Evolutionary conservation across 1,140 invertebrate genomes (phyloP), one percentile per base, ranked within the genome.

Genomic region (Zaprionus gabonicus): DNA sequence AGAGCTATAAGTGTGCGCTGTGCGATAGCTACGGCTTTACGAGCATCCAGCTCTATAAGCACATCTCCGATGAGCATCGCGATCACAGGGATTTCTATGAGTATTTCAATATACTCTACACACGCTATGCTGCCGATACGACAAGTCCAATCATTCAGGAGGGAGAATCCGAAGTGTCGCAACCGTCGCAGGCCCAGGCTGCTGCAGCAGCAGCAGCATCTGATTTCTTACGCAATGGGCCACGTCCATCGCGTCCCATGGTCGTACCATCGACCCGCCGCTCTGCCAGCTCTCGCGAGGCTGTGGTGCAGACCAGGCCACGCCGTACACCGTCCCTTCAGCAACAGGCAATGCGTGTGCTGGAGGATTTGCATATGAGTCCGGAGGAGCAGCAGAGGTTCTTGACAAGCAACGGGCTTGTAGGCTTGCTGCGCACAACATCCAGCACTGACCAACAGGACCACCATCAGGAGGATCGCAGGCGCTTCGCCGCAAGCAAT

Each of bases 1-100:
- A 83, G 72, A 83, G 81, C 64, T 83, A 77, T n/a, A 83, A 71
- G 49, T 83, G 81, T 25, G 81, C 72, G 3, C 20, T 83, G 1
- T 83, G 81, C 15, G 23, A 53, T 0, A 6, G 3, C 2, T 17
- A 3, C 3, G 81, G 81, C 1, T 57, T 80, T 2, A 75, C 20
- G 12, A 41, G 4, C 25, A 10, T 9, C 0, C 15, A 46, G 0
- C 55, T 82, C 17, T 62, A 62, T 25, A 25, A 17, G 12, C 80
- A 82, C 25, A 20, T 82, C 9, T 17, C 4, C 23, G 6, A 56
- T 0, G 1, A 0, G 7, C 80, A 82, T 63, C 51, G n/a, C 1
- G 38, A 44, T 4, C 80, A 82, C 23, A 10, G 3, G 6, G 80
- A 82, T 25, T 71, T 71, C 13, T 4, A 44, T 4, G 58, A 71